Base-by-base conservation (phyloP, 2,113 vertebrate species). In the Syngnathus scovelli region DNA sequence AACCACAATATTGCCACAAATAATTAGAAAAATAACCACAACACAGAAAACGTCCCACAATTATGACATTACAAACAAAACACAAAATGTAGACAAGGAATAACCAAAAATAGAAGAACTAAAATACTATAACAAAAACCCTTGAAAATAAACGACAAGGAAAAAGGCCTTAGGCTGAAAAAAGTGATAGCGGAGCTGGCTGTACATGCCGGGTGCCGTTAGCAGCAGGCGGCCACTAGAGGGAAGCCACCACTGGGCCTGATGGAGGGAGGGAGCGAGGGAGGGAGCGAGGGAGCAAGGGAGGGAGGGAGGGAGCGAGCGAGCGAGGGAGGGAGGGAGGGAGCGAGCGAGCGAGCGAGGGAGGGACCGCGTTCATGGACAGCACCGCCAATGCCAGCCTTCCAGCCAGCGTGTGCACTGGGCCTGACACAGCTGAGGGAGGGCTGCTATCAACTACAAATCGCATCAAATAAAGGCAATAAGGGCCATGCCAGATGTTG, bases 171-270 rank as follows among this genome's bases (percentile, higher is more conserved):
- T 33, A 33, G 27, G 27, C 27, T 3, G 27, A 33, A 33, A 33
- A 33, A 33, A 33, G 27, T 33, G 27, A 33, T 33, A 33, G 3
- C 27, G 27, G 27, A 33, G 41, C 16, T 52, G 59, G 61, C 44
- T 36, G 39, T 43, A 23, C 3, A n/a, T 44, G 46, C 7, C 41
- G 23, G 3, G 23, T 71, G 85, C 11, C 82, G 71, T 78, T 76
- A 56, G 51, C 23, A 7, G 0, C 1, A 18, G 9, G 21, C 21
- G 1, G 61, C 77, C 89, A 88, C 86, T 73, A 91, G 90, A 86
- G 86, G 86, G 87, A 78, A 75, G 78, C 80, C 55, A 23, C 68
- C 71, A 67, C 58, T 48, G 70, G 48, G 70, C 27, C 27, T 33
- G 27, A 33, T 0, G 27, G 27, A 33, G 27, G 27, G 27, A 27